Base-by-base conservation (phyloP, 1,140 invertebrate genomes). In the Teleogryllus occipitalis region DNA sequence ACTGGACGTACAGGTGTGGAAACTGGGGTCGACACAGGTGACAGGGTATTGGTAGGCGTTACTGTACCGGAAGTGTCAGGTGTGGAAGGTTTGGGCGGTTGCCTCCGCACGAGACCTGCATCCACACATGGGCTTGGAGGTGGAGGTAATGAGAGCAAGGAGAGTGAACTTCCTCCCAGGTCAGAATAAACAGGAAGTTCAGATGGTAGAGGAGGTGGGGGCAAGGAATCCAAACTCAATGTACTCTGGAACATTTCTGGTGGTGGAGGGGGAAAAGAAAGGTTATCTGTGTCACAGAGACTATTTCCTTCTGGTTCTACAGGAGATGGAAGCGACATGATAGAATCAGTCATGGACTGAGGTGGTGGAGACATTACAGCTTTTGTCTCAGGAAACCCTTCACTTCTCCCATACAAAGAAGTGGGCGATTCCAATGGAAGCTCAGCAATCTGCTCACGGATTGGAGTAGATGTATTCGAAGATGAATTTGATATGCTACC, bases 191-290 rank as follows among this genome's bases (percentile, higher is more conserved):
- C 83, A 3, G 89, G 88, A 8, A 91, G 82, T 75, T 92, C 91
- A 10, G 89, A 87, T 0, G 92, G 92, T 7, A 92, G 92, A 1
- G 93, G 94, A 5, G 94, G 93, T 15, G 93, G 93, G 5, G 93
- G 93, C 77, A 94, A 83, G 12, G 92, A 93, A 78, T 94, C 92
- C 72, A 94, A 84, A 21, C 93, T 93, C 4, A 93, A 85, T n/a
- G 91, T 94, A 0, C 92, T 93, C 54, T 91, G 89, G 84, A 92
- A 93, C 88, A 94, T 90, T 83, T 77, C 83, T 80, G 86, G 87
- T 0, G 91, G 90, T 0, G 91, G 91, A 21, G 89, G 91, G 0
- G 91, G 91, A 0, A 90, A 88, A 7, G 91, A 86, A 5, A 78
- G n/a, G 47, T 73, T 78, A 65, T 49, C 46, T 21, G 79, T n/a